phyloP scores from a whole-genome alignment of 2,113 vertebrate species.

The Paraplagusia blochii region DNA sequence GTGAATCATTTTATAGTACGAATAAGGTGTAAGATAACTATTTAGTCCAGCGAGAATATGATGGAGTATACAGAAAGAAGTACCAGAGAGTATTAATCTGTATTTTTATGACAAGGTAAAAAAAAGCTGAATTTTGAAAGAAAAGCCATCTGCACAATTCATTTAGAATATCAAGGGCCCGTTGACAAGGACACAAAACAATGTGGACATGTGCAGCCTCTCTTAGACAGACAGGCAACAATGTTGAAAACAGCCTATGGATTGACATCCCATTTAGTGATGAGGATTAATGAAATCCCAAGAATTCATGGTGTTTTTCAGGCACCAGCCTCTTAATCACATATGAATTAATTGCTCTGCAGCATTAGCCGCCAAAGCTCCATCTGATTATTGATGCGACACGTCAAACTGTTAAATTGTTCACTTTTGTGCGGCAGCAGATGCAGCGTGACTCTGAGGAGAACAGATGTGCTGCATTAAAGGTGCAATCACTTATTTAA shows the following conservation, averaged over 20 bases:
- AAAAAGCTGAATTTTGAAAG: too few species aligned
- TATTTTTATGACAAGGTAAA: too few species aligned
- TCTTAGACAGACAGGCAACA: constrained; percentile 6
- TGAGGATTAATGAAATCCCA: not conserved
- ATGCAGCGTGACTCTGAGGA: constrained; percentile 35
- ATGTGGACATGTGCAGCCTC: constrained; percentile 1
- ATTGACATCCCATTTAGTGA: constrained; percentile 4
- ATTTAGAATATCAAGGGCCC: too few species aligned
- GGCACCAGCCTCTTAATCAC: constrained; percentile 32
- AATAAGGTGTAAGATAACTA: too few species aligned
- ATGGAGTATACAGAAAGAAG: too few species aligned
- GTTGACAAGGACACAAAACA: too few species aligned
- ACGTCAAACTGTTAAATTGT: constrained; percentile 14
- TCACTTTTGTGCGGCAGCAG: constrained; percentile 33
- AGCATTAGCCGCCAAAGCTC: constrained; percentile 25
- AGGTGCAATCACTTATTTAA: constrained; percentile 34
- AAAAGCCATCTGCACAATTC: too few species aligned
- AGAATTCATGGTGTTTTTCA: constrained; percentile 17
- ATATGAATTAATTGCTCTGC: constrained; percentile 24
- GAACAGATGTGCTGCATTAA: constrained; percentile 41
- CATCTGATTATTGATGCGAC: constrained; percentile 41
- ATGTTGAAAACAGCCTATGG: constrained; percentile 10
- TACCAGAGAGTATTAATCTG: too few species aligned
- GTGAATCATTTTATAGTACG: not conserved
- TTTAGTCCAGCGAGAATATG: too few species aligned